Base-by-base conservation (phyloP, 2,797 vertebrate species). In the Cephalopachus bancanus region DNA sequence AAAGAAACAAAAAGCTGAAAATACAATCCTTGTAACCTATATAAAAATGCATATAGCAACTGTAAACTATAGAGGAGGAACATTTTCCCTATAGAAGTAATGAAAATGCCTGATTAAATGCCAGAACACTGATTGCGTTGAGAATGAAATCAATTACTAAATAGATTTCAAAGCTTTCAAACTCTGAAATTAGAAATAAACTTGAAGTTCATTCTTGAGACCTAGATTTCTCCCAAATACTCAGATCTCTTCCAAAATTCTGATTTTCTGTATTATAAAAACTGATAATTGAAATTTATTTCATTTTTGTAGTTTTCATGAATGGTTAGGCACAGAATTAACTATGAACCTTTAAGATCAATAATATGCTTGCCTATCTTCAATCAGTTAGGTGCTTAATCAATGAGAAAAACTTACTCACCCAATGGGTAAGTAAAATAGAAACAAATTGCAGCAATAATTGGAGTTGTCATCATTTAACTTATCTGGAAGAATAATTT, bases 371-470 rank as follows among this genome's bases (percentile, higher is more conserved):
- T 92, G 44, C 90, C 24, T 83, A 24, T 69, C 44, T 95, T 91
- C 64, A 93, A 33, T 89, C 51, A 83, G 20, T 64, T 85, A 62
- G 80, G 60, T 60, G 44, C 78, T 89, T 91, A 33, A 64, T 95
- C 85, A 86, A 67, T 91, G 67, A 95, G 24, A 65, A 93, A 97
- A 84, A 94, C 22, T 71, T 87, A 88, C 67, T 86, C 71, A 90
- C 76, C 30, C 30, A 62, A 55, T 5, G 55, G 17, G 33, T 92
- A 55, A 92, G n/a, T 86, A 71, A 1, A 2, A 24, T 95, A 24
- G 53, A 91, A 96, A 95, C n/a, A 91, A 88, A 97, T 89, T 85
- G 24, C n/a, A 85, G 15, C 69, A 89, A 51, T 95, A 96, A 97
- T 95, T 94, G 59, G 49, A 95, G 91, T 6, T 57, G 80, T 78